Evolutionary conservation across 2,888 invertebrate genomes (phyloP).

Genomic region (Napeogenes inachia): DNA sequence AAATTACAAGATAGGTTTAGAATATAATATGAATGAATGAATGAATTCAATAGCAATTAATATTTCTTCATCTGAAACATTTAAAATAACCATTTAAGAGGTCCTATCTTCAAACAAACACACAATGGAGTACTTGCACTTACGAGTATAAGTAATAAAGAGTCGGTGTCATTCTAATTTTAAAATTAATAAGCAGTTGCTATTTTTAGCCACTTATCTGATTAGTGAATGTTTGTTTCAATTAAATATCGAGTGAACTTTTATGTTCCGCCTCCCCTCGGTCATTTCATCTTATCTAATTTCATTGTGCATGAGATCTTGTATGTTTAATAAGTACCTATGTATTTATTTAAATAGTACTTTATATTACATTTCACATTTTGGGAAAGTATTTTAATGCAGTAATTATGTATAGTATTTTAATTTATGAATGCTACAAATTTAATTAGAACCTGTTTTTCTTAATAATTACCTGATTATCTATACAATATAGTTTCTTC

Average conservation of each 20-base stretch:
- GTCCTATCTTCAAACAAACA: too few species aligned
- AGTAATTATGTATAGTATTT: too few species aligned
- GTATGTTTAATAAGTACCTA: not conserved
- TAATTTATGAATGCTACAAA: too few species aligned
- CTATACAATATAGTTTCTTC: slow-evolving; percentile 64
- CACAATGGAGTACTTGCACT: not conserved
- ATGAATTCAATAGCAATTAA: too few species aligned
- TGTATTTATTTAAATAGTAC: not conserved
- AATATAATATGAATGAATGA: too few species aligned
- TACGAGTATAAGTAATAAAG: not conserved
- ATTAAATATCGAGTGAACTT: slow-evolving; percentile 19
- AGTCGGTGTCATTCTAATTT: slow-evolving; percentile 3
- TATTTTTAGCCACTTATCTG: slow-evolving; percentile 14
- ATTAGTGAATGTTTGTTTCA: slow-evolving; percentile 20
- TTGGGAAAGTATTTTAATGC: not conserved
- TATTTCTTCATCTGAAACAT: too few species aligned
- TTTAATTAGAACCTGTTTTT: too few species aligned
- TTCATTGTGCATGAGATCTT: slow-evolving; percentile 13
- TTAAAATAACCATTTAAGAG: too few species aligned
- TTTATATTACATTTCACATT: not conserved
- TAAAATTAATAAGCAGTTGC: slow-evolving; percentile 1
- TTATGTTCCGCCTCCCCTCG: slow-evolving; percentile 13
- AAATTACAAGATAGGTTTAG: too few species aligned
- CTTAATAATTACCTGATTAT: slow-evolving; percentile 31
- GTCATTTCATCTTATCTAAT: slow-evolving; percentile 10